Conservation (phyloP, 2,797 vertebrate genomes). For the Poeciliopsis infans region DNA sequence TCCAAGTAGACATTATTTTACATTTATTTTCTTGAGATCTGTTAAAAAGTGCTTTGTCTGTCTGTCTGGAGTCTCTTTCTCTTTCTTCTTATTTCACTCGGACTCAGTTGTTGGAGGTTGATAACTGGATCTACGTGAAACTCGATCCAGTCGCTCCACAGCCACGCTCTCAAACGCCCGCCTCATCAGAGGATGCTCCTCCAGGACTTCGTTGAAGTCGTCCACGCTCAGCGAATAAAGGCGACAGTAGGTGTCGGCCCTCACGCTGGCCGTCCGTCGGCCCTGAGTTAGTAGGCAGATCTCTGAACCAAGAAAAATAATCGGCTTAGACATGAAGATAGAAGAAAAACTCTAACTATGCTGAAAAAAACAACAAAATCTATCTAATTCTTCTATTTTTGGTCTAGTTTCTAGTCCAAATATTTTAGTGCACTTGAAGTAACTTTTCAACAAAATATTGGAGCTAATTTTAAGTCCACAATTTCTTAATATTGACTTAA, state of each 20-base stretch:
- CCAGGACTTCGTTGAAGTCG: slow-evolving; percentile 94
- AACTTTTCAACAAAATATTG: no score
- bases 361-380: background rate
- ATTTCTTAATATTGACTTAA: no score
- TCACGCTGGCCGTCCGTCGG: slow-evolving; percentile 90
- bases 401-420: no score
- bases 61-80: slow-evolving; percentile 14
- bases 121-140: slow-evolving; percentile 76
- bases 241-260: slow-evolving; percentile 93
- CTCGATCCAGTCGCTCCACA: slow-evolving; percentile 88
- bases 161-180: slow-evolving; percentile 93
- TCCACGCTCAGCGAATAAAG: slow-evolving; percentile 94
- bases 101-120: slow-evolving; percentile 37
- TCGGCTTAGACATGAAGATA: background rate
- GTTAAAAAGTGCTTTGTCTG: slow-evolving; percentile 18
- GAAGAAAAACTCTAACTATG: background rate
- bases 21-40: slow-evolving; percentile 20
- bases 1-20: slow-evolving; percentile 6
- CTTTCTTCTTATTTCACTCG: slow-evolving; percentile 27
- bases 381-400: no score
- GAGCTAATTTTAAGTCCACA: no score
- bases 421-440: no score
- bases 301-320: slow-evolving; percentile 75
- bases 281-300: slow-evolving; percentile 94
- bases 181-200: slow-evolving; percentile 96